These are phyloP conservation scores for Oxyruncus cristatus DNA, from an alignment of 2,113 vertebrate species.

Conservation along the genomic window DNA sequence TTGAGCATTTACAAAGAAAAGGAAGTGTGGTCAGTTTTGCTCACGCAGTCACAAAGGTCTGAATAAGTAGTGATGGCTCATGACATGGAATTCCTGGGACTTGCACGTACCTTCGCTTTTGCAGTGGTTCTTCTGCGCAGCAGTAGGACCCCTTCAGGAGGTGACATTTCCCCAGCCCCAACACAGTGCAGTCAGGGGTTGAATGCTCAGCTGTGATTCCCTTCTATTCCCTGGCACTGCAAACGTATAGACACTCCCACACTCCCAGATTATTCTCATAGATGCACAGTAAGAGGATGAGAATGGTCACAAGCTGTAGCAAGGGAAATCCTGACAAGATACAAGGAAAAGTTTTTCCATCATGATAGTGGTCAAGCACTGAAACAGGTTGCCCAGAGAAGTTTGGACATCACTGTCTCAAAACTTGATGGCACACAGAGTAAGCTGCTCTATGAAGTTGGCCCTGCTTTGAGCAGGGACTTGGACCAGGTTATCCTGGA, in stretches of 20 bases:
- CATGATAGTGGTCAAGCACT: background rate
- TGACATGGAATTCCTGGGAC: background rate
- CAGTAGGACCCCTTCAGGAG: background rate
- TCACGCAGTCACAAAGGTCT: background rate
- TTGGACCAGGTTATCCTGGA: background rate
- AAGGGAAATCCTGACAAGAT: background rate
- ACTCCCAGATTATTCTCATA: background rate
- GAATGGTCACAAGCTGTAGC: background rate
- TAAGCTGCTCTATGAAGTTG: background rate
- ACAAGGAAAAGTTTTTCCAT: background rate
- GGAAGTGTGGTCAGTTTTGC: background rate
- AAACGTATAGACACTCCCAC: background rate
- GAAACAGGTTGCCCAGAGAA: background rate
- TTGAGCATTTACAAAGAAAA: background rate
- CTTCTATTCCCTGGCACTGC: background rate
- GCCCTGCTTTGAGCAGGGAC: background rate
- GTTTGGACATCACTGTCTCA: background rate
- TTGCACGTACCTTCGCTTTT: background rate
- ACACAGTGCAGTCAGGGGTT: no score
- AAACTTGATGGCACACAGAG: background rate
- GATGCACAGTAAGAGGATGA: background rate
- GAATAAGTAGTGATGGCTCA: background rate
- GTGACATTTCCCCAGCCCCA: background rate
- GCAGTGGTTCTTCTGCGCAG: background rate
- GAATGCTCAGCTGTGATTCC: background rate